Percentiles rank a stretch among this genome's conserved stretches.
Evolutionary conservation across 2,888 invertebrate genomes (phyloP).

Genomic region (Polia nebulosa): DNA sequence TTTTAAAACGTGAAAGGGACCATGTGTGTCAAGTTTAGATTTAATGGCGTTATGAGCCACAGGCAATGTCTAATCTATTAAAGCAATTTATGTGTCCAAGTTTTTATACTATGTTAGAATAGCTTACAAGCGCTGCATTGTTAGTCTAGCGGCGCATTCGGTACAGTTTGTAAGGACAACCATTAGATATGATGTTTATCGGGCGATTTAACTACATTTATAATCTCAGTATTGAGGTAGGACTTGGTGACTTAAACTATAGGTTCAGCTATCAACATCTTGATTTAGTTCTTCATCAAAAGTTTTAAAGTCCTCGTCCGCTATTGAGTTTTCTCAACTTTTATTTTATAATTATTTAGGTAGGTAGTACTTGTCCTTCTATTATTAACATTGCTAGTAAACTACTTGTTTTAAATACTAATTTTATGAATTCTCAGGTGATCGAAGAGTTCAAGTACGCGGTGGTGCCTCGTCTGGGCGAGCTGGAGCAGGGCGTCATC

Average conservation of each 20-base stretch:
- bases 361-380: no score
- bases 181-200: constrained; percentile 27
- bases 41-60: not conserved
- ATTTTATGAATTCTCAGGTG: constrained; percentile 72
- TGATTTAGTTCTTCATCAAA: no score
- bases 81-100: constrained; percentile 1
- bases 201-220: constrained; percentile 11
- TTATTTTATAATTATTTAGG: no score
- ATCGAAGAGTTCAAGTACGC: constrained; percentile 92
- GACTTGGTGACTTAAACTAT: no score
- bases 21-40: constrained; percentile 17
- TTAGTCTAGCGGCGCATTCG: constrained; percentile 1
- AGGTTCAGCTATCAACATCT: no score
- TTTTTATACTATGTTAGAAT: not conserved
- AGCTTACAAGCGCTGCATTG: constrained; percentile 16
- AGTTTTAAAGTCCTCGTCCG: no score
- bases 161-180: constrained; percentile 3
- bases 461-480: constrained; percentile 91
- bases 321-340: no score
- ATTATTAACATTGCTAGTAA: no score
- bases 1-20: not conserved
- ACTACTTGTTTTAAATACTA: no score
- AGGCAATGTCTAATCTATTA: constrained; percentile 19
- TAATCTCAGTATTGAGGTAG: constrained; percentile 4
- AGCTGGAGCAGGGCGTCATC: constrained; percentile 93